Conservation (phyloP, 2,113 vertebrate genomes). For the Phasianus colchicus region DNA sequence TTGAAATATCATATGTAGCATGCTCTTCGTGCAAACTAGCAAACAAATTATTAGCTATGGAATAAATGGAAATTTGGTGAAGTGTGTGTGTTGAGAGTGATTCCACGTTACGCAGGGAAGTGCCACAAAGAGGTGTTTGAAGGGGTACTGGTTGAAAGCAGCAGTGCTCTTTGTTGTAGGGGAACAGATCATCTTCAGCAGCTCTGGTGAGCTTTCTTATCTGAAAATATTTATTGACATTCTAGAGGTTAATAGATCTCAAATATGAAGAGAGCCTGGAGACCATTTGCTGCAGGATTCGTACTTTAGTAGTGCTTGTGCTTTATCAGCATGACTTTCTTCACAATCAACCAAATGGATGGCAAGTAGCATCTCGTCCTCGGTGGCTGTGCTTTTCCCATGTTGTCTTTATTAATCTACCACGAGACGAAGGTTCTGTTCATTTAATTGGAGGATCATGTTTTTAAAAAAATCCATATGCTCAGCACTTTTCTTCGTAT, state of each 20-base stretch:
- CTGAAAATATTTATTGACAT: not conserved
- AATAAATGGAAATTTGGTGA: not conserved
- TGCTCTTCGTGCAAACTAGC: not conserved
- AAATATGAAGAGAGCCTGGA: not conserved
- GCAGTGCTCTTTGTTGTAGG: not conserved
- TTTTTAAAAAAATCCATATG: not conserved
- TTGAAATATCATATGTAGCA: not conserved
- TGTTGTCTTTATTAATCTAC: not conserved
- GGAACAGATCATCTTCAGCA: not conserved
- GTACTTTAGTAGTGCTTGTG: not conserved
- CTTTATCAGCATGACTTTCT: not conserved
- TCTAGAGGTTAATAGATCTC: not conserved
- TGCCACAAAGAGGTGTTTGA: not conserved
- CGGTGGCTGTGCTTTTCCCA: not conserved
- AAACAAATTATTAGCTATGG: not conserved
- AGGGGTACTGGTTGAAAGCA: not conserved
- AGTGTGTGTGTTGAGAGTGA: not conserved
- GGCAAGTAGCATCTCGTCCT: not conserved
- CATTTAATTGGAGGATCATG: not conserved
- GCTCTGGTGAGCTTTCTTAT: not conserved
- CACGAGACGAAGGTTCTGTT: not conserved
- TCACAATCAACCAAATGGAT: not conserved
- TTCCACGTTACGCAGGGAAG: not conserved
- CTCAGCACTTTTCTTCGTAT: not conserved
- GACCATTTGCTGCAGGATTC: not conserved